Base-by-base conservation (phyloP, 2,888 invertebrate genomes). In the Chaetogeoica ovagalla region DNA sequence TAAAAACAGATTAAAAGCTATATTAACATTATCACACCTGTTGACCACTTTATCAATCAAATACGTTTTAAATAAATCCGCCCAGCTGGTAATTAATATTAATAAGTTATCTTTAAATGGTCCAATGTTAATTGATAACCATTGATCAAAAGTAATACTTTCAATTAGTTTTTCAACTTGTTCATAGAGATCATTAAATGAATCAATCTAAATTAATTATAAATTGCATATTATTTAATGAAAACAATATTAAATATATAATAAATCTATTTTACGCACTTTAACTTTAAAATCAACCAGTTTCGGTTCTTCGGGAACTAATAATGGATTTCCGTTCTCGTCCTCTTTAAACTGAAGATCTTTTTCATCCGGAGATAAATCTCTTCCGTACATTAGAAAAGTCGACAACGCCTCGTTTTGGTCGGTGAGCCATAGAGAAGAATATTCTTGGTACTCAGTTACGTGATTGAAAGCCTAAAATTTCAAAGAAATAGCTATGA, bases 61-160 rank as follows among this genome's bases (percentile, higher is more conserved):
- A 87, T 96, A 92, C 84, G 93, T 91, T 85, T 96, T 96, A 85
- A 93, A 95, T 83, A 96, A 88, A 85, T 93, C 92, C 81, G 94
- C 91, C 96, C 97, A 97, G 85, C 94, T 92, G 85, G 93, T 92
- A 82, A 96, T 91, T 43, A 91, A 91, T 85, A 94, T 94, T 83
- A 96, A 89, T 23, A 97, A 90, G 0, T 91, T 90, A 84, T 93
- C 93, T 84, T 95, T 93, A 83, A 97, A 91, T 0, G 93, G 91
- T 81, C 89, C 90, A 70, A 94, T 87, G 84, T 96, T 92, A 5
- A 97, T 86, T 81, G 91, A 89, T 81, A 97, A 88, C 96, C 97
- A 97, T 15, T 90, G 89, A 82, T 91, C 91, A 84, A 96, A 91
- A n/a, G 94, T 88, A 82, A 90, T 89, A 43, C 89, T 89, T 0